Evolutionary conservation across 1,140 invertebrate genomes (phyloP), one percentile per base, ranked within the genome.

Genomic region (Lasaia peninsularis): DNA sequence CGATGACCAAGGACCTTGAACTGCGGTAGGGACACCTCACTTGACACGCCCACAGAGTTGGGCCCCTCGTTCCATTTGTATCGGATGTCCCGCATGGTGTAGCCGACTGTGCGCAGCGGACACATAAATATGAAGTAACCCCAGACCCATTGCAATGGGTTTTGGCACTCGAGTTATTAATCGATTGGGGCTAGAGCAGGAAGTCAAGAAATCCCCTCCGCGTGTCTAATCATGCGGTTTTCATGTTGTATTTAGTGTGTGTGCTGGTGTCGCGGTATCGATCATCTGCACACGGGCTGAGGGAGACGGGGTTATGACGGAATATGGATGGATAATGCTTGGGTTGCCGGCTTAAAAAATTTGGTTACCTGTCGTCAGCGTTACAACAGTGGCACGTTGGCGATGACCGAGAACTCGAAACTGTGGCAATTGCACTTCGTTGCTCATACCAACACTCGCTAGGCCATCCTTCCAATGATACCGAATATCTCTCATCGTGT

Each of bases 401-500:
- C 94, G 94, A 91, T 97, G 95, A 86, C 96, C 96, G 89, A 97
- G 94, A 83, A 98, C 96, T 88, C 96, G 94, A 92, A 98, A 98
- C 91, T 98, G 97, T 75, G 96, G 96, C 78, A 98, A 92, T 92
- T 96, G 94, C 90, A 97, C 95, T 89, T 97, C 95, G 90, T 93
- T 94, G 91, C 95, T 94, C 92, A 97, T 96, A 88, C 95, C 95
- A 90, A 97, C 95, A 90, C 96, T 97, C 88, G 94, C 92, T 89
- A 93, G 91, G 88, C 95, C 95, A 90, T 94, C 93, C 91, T 94
- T 94, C 97, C 97, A 98, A 92, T 95, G 96, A 93, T 98, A 98
- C 89, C 95, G 94, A 92, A 98, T 98, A 94, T 98, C 97, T 92
- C 94, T 95, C 94, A 97, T 98, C 92, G 96, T 97, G 94, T 98